phyloP scores from a whole-genome alignment of 2,113 vertebrate species.

The Ictidomys tridecemlineatus region DNA sequence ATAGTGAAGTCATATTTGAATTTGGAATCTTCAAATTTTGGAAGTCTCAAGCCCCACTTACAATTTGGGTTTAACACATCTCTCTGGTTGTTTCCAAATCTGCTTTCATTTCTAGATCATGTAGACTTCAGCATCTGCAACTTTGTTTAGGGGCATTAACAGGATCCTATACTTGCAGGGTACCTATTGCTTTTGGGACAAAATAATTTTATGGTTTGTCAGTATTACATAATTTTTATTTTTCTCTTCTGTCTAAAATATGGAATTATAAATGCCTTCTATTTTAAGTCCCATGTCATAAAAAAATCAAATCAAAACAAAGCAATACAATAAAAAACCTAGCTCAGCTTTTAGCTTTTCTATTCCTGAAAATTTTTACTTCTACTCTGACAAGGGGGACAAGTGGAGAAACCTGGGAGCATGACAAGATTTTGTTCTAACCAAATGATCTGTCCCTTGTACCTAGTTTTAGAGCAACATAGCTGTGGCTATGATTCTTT shows the following conservation, averaged over 20 bases:
- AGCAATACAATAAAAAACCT: not conserved
- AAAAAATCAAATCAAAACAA: not conserved
- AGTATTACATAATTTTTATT: conserved; percentile 13
- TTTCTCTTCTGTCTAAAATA: conserved; percentile 13
- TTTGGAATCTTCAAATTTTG: not conserved
- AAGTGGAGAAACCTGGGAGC: not conserved
- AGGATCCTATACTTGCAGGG: not conserved
- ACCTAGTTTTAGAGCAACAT: not conserved
- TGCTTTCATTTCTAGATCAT: conserved; percentile 33
- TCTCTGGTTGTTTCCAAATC: not conserved
- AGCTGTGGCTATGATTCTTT: not conserved
- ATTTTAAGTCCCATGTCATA: conserved; percentile 2
- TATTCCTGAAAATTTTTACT: not conserved
- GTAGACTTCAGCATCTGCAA: not conserved
- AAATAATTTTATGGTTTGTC: conserved; percentile 3
- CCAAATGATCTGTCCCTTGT: not conserved
- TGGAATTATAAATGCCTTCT: not conserved
- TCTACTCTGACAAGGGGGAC: not conserved
- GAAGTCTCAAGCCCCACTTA: not conserved
- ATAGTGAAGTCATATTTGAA: not conserved
- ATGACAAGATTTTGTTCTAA: not conserved
- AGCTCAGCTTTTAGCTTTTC: not conserved
- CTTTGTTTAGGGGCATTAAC: not conserved
- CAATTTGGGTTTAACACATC: not conserved
- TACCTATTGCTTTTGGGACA: conserved; percentile 21